Evolutionary conservation across 2,113 vertebrate genomes (phyloP).

Genomic region (Cyanistes caeruleus): DNA sequence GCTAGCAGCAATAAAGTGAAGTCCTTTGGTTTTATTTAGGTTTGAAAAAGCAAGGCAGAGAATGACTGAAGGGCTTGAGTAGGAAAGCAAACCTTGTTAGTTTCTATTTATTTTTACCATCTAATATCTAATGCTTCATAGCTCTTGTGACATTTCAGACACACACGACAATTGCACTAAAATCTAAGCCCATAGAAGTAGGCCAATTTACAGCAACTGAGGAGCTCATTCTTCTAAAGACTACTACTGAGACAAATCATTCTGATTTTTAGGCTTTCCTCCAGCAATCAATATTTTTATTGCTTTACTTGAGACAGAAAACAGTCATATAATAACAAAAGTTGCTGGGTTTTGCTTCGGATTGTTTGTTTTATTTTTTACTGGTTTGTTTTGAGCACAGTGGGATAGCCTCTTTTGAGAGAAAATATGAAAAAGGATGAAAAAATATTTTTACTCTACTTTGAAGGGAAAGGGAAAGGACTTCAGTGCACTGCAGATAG

Average conservation of each 20-base stretch:
- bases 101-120: constrained; percentile 44
- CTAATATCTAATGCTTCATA: constrained; percentile 46
- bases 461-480: not conserved
- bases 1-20: not conserved
- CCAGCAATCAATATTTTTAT: constrained; percentile 55
- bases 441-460: not conserved
- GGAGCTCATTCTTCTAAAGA: constrained; percentile 23
- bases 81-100: constrained; percentile 32
- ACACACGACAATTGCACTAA: not conserved
- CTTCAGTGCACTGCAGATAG: not conserved
- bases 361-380: constrained; percentile 42
- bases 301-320: constrained; percentile 40
- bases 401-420: not conserved
- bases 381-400: not conserved
- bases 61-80: constrained; percentile 5
- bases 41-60: constrained; percentile 1
- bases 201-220: constrained; percentile 40
- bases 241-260: constrained; percentile 57
- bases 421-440: not conserved
- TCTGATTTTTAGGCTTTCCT: constrained; percentile 52
- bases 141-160: constrained; percentile 31
- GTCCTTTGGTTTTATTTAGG: constrained; percentile 7
- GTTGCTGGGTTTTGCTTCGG: not conserved
- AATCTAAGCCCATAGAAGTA: constrained; percentile 5
- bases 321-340: constrained; percentile 22